Percentiles rank a stretch among this genome's conserved stretches.
Conservation (phyloP, 35 echinoderm and acorn worm species). For the Ptychodera flava region DNA sequence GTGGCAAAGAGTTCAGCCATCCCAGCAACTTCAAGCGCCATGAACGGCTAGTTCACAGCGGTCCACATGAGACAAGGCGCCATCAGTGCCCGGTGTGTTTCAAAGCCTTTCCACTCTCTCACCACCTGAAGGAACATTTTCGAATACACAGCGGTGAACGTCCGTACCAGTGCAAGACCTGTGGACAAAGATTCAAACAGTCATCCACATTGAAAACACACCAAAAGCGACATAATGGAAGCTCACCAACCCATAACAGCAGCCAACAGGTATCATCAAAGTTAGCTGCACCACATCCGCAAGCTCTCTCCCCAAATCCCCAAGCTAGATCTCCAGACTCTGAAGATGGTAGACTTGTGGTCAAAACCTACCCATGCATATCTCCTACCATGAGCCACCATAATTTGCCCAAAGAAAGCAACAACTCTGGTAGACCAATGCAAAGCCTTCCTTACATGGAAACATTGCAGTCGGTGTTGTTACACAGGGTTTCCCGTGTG, state of each 20-base stretch:
- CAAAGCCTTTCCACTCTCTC: slow-evolving; percentile 39
- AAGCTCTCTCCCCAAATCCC: background rate
- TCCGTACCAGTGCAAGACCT: slow-evolving; percentile 28
- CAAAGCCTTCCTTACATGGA: too few species aligned
- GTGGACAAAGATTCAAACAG: slow-evolving; percentile 1
- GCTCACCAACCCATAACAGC: too few species aligned
- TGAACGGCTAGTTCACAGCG: slow-evolving; percentile 27
- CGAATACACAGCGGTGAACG: slow-evolving; percentile 41
- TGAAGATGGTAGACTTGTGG: background rate
- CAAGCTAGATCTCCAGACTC: background rate
- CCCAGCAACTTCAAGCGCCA: slow-evolving; percentile 24
- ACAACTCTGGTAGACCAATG: background rate
- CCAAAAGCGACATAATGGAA: background rate
- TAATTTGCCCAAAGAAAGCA: background rate
- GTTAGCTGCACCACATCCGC: too few species aligned
- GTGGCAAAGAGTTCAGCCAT: slow-evolving; percentile 30
- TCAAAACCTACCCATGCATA: background rate
- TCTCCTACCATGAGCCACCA: background rate
- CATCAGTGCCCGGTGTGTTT: slow-evolving; percentile 52
- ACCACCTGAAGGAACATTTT: slow-evolving; percentile 41
- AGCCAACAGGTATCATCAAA: too few species aligned
- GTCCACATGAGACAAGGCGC: slow-evolving; percentile 12
- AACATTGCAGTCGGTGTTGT: too few species aligned
- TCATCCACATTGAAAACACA: background rate
- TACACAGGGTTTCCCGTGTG: too few species aligned